Evolutionary conservation across 2,797 vertebrate species (phyloP).

Genomic region (Sardinella longiceps): DNA sequence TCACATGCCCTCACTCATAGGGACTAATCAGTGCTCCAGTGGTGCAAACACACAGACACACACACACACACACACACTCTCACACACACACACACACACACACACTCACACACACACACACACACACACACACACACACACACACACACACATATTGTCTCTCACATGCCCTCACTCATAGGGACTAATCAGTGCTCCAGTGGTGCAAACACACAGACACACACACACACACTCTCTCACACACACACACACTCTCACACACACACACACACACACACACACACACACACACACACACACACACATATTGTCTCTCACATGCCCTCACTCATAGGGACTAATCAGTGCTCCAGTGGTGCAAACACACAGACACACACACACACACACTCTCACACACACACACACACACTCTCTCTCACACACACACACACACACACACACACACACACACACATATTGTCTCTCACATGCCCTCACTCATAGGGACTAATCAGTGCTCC

Average conservation of each 20-base stretch:
- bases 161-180: too few species aligned
- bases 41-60: too few species aligned
- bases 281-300: neutral
- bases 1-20: too few species aligned
- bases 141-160: neutral
- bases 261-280: neutral
- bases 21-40: too few species aligned
- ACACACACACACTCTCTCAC: neutral
- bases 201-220: neutral
- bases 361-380: neutral
- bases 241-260: neutral
- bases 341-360: too few species aligned
- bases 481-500: too few species aligned
- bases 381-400: neutral
- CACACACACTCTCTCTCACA: neutral
- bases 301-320: neutral
- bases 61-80: constrained; percentile 34
- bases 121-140: neutral
- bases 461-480: neutral
- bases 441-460: neutral
- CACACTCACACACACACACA: neutral
- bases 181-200: too few species aligned
- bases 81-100: constrained; percentile 41
- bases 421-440: neutral
- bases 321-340: too few species aligned